Evolutionary conservation across 2,113 vertebrate genomes (phyloP).

Genomic region (Ceuthmochares aereus): DNA sequence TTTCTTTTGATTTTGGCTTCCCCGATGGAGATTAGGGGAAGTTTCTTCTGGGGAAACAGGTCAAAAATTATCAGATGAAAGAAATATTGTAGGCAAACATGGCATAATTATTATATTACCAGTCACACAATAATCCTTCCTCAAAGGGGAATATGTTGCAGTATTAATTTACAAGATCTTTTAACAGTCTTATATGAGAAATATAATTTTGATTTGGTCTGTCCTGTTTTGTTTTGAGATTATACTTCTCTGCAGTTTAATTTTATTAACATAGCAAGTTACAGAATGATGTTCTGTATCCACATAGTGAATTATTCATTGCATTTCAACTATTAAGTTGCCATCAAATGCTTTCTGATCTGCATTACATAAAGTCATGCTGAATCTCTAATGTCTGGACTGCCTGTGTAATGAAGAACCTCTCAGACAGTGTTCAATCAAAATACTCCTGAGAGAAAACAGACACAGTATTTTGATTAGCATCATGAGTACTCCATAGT

Average conservation of each 20-base stretch:
- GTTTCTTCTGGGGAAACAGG: not conserved
- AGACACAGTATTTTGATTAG: conserved; percentile 54
- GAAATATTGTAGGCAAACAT: not conserved
- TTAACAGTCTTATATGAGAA: conserved; percentile 25
- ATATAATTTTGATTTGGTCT: conserved; percentile 52
- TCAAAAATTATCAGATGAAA: not conserved
- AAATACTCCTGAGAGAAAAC: conserved; percentile 52
- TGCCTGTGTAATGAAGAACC: conserved; percentile 59
- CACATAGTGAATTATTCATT: conserved; percentile 72
- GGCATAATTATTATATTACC: not conserved
- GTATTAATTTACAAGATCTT: conserved; percentile 30
- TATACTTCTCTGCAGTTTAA: conserved; percentile 48
- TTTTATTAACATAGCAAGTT: conserved; percentile 58
- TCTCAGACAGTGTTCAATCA: conserved; percentile 63
- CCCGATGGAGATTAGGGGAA: not conserved
- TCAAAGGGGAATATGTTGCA: conserved; percentile 1
- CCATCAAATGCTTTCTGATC: conserved; percentile 70
- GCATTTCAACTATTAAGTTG: conserved; percentile 69
- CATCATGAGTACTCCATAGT: not conserved
- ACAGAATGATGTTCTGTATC: conserved; percentile 47
- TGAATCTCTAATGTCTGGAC: conserved; percentile 55
- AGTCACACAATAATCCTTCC: not conserved
- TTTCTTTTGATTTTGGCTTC: not conserved
- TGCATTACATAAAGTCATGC: conserved; percentile 54
- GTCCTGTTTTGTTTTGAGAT: conserved; percentile 39